Evolutionary conservation across 2,888 invertebrate genomes (phyloP).

Genomic region (Pycnomerus fuliginosus): DNA sequence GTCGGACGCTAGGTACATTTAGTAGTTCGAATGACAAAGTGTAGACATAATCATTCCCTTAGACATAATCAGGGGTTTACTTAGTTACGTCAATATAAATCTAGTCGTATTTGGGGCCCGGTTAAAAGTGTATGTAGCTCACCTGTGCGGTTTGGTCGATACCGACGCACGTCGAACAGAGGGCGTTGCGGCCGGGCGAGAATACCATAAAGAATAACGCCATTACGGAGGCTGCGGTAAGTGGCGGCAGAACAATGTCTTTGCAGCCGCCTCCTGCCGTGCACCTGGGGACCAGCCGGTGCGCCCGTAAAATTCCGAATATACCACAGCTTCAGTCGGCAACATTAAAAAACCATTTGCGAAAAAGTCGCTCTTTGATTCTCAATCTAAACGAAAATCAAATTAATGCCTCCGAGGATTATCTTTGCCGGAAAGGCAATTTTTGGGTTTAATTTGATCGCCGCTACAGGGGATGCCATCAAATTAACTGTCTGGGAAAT

Average conservation of each 20-base stretch:
- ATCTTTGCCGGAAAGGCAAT: not conserved
- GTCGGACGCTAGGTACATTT: slow-evolving; percentile 17
- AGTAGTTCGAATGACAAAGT: slow-evolving; percentile 23
- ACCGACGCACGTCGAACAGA: slow-evolving; percentile 17
- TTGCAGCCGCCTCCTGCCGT: slow-evolving; percentile 31
- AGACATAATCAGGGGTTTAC: slow-evolving; percentile 24
- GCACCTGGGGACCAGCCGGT: slow-evolving; percentile 32
- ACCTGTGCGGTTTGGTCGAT: slow-evolving; percentile 33
- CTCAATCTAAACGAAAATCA: slow-evolving; percentile 9
- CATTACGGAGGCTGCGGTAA: slow-evolving; percentile 33
- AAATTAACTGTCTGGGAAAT: too few relatives aligned
- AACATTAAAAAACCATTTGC: slow-evolving; percentile 5
- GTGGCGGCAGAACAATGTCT: slow-evolving; percentile 34
- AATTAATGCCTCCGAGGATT: slow-evolving; percentile 2
- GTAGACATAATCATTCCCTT: slow-evolving; percentile 21
- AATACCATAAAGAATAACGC: slow-evolving; percentile 30
- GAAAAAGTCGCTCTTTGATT: slow-evolving; percentile 4
- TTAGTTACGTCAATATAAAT: slow-evolving; percentile 23
- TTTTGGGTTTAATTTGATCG: not conserved
- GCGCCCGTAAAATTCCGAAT: slow-evolving; percentile 27
- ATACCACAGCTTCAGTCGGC: not conserved
- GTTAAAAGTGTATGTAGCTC: slow-evolving; percentile 31
- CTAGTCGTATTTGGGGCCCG: slow-evolving; percentile 25
- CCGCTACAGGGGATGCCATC: slow-evolving; percentile 5
- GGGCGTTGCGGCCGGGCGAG: slow-evolving; percentile 22